Conservation (phyloP, 2,113 vertebrate species). For the Poecilia latipinna region DNA sequence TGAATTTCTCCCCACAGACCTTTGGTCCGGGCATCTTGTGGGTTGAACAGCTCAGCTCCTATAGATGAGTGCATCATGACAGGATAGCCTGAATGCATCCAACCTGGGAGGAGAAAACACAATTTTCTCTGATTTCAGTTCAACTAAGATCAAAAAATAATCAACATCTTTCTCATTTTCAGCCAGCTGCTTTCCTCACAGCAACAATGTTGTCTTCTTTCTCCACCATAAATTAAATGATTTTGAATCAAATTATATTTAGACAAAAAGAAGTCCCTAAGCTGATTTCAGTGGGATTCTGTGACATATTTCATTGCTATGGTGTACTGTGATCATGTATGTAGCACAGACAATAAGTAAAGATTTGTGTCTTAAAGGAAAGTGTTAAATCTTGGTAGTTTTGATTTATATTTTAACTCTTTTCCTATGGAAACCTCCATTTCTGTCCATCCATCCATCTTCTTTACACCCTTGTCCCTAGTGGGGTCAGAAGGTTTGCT, state of each 20-base stretch:
- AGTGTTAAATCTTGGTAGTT: too few species aligned
- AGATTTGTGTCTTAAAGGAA: too few species aligned
- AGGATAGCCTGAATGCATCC: slow-evolving; percentile 86
- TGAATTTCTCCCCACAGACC: slow-evolving; percentile 75
- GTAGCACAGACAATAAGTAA: too few species aligned
- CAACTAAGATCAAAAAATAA: not conserved
- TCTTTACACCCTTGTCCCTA: too few species aligned
- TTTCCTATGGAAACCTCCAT: too few species aligned
- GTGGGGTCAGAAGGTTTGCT: too few species aligned
- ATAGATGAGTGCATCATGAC: slow-evolving; percentile 58
- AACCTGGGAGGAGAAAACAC: slow-evolving; percentile 64
- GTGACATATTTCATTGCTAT: not conserved
- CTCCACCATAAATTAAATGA: not conserved
- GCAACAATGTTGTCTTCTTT: not conserved
- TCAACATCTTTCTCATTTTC: not conserved
- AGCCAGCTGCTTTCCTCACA: not conserved
- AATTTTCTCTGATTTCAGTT: not conserved
- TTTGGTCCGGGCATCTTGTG: not conserved
- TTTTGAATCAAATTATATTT: not conserved
- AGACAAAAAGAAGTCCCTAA: not conserved
- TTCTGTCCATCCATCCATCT: too few species aligned
- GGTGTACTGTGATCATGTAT: not conserved
- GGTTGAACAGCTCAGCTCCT: slow-evolving; percentile 34
- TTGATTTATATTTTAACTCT: too few species aligned
- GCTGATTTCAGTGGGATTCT: not conserved